Conservation (phyloP, 1,140 invertebrate genomes). For the Eurosta solidaginis region DNA sequence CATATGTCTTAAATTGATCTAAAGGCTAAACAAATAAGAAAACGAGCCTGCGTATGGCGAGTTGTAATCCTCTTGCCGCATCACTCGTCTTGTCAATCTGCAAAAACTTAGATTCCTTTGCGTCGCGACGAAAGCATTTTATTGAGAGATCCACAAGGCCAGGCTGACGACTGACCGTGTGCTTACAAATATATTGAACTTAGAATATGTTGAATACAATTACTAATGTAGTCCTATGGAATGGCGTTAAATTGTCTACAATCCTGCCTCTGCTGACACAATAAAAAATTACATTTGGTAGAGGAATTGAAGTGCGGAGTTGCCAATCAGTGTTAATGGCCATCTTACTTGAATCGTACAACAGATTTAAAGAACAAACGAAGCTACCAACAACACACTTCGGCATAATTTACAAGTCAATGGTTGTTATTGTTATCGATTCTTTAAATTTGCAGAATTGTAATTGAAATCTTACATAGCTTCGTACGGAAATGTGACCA, state of each 20-base stretch:
- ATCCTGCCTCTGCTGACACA: background rate
- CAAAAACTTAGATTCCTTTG: background rate
- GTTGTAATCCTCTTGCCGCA: too few species aligned
- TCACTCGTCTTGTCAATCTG: background rate
- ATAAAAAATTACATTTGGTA: background rate
- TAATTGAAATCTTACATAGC: too few species aligned
- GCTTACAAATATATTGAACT: too few species aligned
- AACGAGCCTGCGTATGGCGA: too few species aligned
- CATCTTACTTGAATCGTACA: slow-evolving; percentile 5
- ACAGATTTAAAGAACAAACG: background rate
- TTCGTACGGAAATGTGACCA: too few species aligned
- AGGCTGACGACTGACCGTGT: too few species aligned
- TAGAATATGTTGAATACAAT: too few species aligned
- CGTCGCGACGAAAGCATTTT: background rate
- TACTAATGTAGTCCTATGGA: background rate
- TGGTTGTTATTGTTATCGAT: background rate
- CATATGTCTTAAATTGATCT: background rate
- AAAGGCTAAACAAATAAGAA: background rate
- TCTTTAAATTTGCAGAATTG: background rate
- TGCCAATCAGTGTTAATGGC: slow-evolving; percentile 14
- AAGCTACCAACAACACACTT: background rate
- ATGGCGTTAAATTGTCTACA: background rate
- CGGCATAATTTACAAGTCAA: background rate
- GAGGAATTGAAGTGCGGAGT: background rate
- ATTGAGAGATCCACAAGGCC: background rate